These are phyloP conservation scores for Sogatella furcifera DNA, from an alignment of 1,140 invertebrate genomes.

Conservation along the genomic window DNA sequence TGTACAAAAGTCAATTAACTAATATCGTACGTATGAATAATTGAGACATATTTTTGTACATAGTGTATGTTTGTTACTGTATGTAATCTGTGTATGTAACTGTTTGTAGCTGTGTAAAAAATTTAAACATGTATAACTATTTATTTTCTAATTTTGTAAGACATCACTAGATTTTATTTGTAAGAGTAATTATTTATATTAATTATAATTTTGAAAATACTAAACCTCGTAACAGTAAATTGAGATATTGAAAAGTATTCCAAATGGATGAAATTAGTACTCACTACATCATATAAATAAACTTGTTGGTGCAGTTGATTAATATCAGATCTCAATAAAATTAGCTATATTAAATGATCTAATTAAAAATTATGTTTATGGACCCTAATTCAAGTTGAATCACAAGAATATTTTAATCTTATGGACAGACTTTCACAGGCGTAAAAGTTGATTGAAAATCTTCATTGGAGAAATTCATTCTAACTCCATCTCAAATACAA, in stretches of 20 bases:
- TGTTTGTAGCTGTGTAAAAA: conserved; percentile 26
- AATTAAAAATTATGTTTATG: too few species aligned
- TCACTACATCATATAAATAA: neutral
- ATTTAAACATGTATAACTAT: conserved; percentile 32
- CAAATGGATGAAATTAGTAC: conserved; percentile 5
- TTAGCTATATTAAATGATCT: too few species aligned
- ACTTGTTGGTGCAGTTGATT: too few species aligned
- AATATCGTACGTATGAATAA: conserved; percentile 20
- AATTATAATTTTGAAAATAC: conserved; percentile 32
- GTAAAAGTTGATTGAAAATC: too few species aligned
- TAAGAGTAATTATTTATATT: conserved; percentile 35
- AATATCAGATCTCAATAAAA: too few species aligned
- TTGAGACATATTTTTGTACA: conserved; percentile 42
- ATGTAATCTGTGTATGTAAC: conserved; percentile 17
- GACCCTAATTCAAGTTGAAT: too few species aligned
- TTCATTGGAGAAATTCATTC: too few species aligned
- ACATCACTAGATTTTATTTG: conserved; percentile 36
- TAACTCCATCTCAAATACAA: too few species aligned
- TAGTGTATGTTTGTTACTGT: conserved; percentile 32
- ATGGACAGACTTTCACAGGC: too few species aligned
- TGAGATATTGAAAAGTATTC: conserved; percentile 9
- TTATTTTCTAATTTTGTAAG: conserved; percentile 30
- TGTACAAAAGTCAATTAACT: conserved; percentile 42
- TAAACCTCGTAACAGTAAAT: conserved; percentile 5
- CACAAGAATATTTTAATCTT: too few species aligned